Conservation (phyloP, 2,797 vertebrate species). For the Sciurus carolinensis region DNA sequence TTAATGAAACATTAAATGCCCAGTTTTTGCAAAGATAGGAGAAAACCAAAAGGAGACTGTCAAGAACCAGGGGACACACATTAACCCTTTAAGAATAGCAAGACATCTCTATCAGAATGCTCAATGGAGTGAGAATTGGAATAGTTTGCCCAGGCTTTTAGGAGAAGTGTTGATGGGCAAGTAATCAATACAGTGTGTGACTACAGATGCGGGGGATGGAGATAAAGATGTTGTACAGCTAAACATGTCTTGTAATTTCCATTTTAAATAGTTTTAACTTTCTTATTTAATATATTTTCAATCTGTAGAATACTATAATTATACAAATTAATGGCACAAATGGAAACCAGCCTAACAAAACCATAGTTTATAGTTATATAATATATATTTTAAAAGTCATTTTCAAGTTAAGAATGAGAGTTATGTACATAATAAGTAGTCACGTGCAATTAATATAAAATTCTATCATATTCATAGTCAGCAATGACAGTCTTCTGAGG, state of each 20-base stretch:
- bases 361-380: neutral
- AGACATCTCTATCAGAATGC: neutral
- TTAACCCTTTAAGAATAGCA: neutral
- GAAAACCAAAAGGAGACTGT: neutral
- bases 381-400: conserved; percentile 16
- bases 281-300: neutral
- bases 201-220: neutral
- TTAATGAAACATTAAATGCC: neutral
- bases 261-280: neutral
- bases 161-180: neutral
- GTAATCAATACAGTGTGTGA: neutral
- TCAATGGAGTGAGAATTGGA: neutral
- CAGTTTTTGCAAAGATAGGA: neutral
- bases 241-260: neutral
- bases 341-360: neutral
- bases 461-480: neutral
- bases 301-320: neutral
- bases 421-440: neutral
- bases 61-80: neutral
- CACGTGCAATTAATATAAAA: conserved; percentile 23
- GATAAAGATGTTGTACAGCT: neutral
- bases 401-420: conserved; percentile 10
- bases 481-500: neutral
- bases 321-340: neutral
- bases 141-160: neutral